Conservation (phyloP, 2,113 vertebrate genomes). For the Meriones unguiculatus region DNA sequence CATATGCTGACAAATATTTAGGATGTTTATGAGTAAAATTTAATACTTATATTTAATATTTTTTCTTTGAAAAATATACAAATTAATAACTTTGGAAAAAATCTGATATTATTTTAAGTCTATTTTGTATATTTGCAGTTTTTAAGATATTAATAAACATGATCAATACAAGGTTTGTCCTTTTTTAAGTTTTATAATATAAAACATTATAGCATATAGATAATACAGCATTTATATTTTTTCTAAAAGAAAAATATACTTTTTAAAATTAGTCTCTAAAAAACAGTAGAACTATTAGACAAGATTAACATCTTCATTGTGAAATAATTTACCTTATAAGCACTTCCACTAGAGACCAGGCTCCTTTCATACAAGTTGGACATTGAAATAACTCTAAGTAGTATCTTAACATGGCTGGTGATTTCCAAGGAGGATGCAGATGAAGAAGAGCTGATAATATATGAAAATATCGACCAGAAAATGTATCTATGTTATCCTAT, state of each 20-base stretch:
- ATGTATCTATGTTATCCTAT: slow-evolving; percentile 89
- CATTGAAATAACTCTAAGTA: slow-evolving; percentile 94
- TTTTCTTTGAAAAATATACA: neutral
- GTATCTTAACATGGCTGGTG: slow-evolving; percentile 87
- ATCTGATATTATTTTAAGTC: neutral
- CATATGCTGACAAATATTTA: neutral
- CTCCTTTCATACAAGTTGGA: slow-evolving; percentile 92
- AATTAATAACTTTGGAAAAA: slow-evolving; percentile 34
- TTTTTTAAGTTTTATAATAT: neutral
- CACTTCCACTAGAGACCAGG: slow-evolving; percentile 92
- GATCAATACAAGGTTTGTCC: neutral
- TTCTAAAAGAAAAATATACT: slow-evolving; percentile 31
- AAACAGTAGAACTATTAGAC: neutral
- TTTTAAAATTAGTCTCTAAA: neutral
- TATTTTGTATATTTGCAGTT: slow-evolving; percentile 12
- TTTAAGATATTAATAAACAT: neutral
- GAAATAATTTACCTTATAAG: slow-evolving; percentile 91
- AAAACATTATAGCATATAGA: neutral
- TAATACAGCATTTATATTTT: neutral
- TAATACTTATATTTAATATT: neutral
- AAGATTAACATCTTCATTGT: neutral
- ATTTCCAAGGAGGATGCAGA: slow-evolving; percentile 93
- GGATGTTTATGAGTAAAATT: slow-evolving; percentile 25
- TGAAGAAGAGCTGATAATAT: slow-evolving; percentile 89
- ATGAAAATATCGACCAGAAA: slow-evolving; percentile 87